These are phyloP conservation scores for Oceanodroma leucorhoa DNA, from an alignment of 2,797 vertebrate species.

Conservation along the genomic window DNA sequence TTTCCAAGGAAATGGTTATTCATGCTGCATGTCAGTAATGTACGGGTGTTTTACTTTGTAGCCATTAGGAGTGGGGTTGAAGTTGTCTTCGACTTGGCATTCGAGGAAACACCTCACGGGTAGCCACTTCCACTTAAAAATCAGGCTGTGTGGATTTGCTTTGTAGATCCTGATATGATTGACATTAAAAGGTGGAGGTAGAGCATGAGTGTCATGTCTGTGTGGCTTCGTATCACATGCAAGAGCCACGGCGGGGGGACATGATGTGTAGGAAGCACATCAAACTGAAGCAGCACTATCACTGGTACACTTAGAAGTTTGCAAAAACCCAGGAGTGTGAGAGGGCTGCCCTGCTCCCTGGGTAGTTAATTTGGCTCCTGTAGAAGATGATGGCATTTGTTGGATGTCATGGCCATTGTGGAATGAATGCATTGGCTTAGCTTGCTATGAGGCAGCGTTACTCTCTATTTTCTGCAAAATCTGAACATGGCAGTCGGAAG, in stretches of 20 bases:
- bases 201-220: background rate
- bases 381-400: background rate
- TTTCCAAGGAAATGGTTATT: background rate
- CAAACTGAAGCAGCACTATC: background rate
- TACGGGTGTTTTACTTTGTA: background rate
- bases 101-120: background rate
- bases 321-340: background rate
- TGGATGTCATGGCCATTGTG: background rate
- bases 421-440: background rate
- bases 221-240: background rate
- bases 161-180: background rate
- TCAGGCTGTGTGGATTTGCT: background rate
- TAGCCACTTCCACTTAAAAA: background rate
- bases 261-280: background rate
- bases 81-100: background rate
- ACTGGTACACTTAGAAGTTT: background rate
- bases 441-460: fast-evolving
- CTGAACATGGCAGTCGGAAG: background rate
- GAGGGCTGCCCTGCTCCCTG: background rate
- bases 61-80: background rate
- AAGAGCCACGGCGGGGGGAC: background rate
- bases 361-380: background rate
- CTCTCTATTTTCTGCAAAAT: background rate
- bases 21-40: background rate
- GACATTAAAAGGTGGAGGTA: background rate